Evolutionary conservation across 1,140 invertebrate species (phyloP).

Genomic region (Aphelinus certus): DNA sequence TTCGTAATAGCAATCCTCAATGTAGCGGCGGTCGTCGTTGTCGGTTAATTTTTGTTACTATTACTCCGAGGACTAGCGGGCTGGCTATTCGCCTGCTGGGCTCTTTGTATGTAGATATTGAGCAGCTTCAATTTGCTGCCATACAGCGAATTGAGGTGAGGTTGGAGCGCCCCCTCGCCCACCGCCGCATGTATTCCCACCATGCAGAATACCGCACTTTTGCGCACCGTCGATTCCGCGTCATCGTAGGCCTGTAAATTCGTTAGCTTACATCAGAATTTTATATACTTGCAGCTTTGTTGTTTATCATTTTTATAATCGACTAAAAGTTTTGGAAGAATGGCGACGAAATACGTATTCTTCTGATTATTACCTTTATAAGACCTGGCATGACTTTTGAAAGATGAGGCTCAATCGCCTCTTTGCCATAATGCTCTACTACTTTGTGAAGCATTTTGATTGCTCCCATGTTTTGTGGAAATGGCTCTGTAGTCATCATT

Average conservation of each 20-base stretch:
- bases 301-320: neutral
- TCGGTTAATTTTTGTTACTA: constrained; percentile 50
- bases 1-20: constrained; percentile 60
- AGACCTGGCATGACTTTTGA: constrained; percentile 87
- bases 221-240: constrained; percentile 87
- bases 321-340: neutral
- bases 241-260: constrained; percentile 83
- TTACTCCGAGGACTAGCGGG: constrained; percentile 59
- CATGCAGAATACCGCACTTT: constrained; percentile 95
- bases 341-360: no score
- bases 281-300: neutral
- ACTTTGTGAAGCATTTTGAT: constrained; percentile 93
- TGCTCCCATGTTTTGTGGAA: constrained; percentile 87
- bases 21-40: constrained; percentile 46
- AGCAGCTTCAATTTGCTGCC: constrained; percentile 85
- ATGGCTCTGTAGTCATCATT: constrained; percentile 85
- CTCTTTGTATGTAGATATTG: constrained; percentile 78
- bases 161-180: constrained; percentile 83
- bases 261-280: constrained; percentile 12
- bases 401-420: constrained; percentile 79
- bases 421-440: constrained; percentile 74
- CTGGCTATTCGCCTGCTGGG: constrained; percentile 63
- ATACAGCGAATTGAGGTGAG: constrained; percentile 80
- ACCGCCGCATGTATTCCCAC: constrained; percentile 88
- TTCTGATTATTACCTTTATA: constrained; percentile 72